Percentiles rank a stretch among this genome's conserved stretches.
Evolutionary conservation across 2,113 vertebrate species (phyloP).

Genomic region (Alexandromys fortis): DNA sequence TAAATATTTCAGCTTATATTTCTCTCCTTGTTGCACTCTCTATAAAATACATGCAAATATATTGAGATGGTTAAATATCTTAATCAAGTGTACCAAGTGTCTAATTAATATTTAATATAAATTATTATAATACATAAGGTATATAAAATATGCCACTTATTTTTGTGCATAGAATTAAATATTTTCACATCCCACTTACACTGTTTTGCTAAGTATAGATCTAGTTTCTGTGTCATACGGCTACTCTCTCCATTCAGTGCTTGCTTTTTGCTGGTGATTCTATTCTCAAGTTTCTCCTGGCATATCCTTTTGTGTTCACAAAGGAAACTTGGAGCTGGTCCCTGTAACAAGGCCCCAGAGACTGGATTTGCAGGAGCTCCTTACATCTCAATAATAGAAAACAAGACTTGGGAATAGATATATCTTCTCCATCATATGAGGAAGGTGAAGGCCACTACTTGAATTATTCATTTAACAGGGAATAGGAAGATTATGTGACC

Average conservation of each 20-base stretch:
- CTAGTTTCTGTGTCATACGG: neutral
- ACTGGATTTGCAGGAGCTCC: conserved; percentile 59
- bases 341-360: conserved; percentile 74
- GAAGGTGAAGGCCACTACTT: conserved; percentile 61
- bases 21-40: neutral
- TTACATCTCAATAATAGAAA: conserved; percentile 78
- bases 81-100: neutral
- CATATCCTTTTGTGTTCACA: conserved; percentile 55
- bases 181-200: conserved; percentile 10
- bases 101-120: neutral
- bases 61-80: neutral
- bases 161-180: neutral
- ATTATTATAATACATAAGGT: neutral
- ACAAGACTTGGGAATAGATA: conserved; percentile 72
- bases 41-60: neutral
- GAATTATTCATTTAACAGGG: conserved; percentile 77
- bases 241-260: neutral
- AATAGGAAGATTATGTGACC: conserved; percentile 72
- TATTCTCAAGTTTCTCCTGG: conserved; percentile 55
- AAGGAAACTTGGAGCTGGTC: conserved; percentile 62
- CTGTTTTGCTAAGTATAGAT: conserved; percentile 24
- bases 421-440: conserved; percentile 60
- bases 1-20: neutral
- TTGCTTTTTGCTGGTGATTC: conserved; percentile 47
- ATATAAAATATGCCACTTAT: neutral